Evolutionary conservation across 2,797 vertebrate species (phyloP).

Genomic region (Coluber constrictor): DNA sequence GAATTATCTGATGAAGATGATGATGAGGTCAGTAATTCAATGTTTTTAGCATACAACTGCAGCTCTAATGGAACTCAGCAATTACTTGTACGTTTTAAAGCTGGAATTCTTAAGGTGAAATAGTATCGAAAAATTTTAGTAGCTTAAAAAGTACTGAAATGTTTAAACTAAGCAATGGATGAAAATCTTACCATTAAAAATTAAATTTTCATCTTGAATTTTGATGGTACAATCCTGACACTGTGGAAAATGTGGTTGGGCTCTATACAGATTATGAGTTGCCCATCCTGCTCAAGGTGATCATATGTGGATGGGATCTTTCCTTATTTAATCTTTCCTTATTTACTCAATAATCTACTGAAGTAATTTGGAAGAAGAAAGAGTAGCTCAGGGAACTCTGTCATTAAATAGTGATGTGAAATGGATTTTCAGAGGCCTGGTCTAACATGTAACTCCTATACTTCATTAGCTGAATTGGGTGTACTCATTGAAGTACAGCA

Average conservation of each 20-base stretch:
- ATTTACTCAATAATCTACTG: not conserved
- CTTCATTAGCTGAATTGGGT: not conserved
- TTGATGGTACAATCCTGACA: not conserved
- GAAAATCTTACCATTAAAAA: not conserved
- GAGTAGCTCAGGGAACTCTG: not conserved
- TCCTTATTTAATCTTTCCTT: not conserved
- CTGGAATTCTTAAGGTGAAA: not conserved
- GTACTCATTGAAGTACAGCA: not conserved
- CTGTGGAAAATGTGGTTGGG: not conserved
- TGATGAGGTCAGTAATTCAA: constrained; percentile 64
- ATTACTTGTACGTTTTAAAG: not conserved
- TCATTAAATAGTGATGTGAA: not conserved
- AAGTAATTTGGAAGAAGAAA: not conserved
- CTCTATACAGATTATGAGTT: not conserved
- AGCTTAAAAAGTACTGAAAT: not conserved
- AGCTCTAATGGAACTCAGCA: not conserved
- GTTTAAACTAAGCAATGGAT: not conserved
- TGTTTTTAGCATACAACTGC: not conserved
- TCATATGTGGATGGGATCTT: not conserved
- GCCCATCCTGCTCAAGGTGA: not conserved
- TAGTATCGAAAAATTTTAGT: not conserved
- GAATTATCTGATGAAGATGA: constrained; percentile 45
- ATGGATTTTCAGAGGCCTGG: not conserved
- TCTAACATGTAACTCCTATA: not conserved
- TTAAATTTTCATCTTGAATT: not conserved